Evolutionary conservation across 2,797 vertebrate species (phyloP).

Genomic region (Rousettus madagascariensis): DNA sequence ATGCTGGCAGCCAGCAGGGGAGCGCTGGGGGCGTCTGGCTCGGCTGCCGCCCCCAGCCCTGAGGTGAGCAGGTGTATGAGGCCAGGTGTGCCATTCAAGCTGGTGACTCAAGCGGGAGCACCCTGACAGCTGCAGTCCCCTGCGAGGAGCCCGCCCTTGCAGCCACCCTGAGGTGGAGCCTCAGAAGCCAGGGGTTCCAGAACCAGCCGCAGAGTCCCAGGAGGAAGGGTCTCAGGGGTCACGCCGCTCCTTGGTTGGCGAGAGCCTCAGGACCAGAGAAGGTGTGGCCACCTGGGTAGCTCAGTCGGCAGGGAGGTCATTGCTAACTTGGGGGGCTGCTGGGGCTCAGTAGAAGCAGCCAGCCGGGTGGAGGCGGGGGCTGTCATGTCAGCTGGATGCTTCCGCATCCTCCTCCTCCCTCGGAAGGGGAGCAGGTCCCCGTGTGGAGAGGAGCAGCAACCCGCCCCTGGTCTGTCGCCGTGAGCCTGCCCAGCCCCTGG

Average conservation of each 20-base stretch:
- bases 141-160: background rate
- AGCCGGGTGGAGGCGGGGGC: no score
- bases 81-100: background rate
- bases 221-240: background rate
- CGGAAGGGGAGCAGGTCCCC: background rate
- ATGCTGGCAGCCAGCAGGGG: background rate
- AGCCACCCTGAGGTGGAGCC: background rate
- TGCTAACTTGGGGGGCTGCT: background rate
- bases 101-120: slow-evolving; percentile 39
- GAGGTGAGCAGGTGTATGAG: slow-evolving; percentile 44
- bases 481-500: no score
- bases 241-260: background rate
- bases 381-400: background rate
- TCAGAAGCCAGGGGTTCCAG: slow-evolving; percentile 45
- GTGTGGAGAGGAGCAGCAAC: background rate
- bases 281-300: background rate
- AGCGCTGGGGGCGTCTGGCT: background rate
- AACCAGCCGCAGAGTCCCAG: background rate
- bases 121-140: background rate
- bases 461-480: no score
- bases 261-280: background rate
- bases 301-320: background rate
- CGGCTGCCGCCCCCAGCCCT: background rate
- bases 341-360: background rate
- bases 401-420: background rate